Conservation (phyloP, 2,797 vertebrate genomes). For the Myiotriccus ornatus region DNA sequence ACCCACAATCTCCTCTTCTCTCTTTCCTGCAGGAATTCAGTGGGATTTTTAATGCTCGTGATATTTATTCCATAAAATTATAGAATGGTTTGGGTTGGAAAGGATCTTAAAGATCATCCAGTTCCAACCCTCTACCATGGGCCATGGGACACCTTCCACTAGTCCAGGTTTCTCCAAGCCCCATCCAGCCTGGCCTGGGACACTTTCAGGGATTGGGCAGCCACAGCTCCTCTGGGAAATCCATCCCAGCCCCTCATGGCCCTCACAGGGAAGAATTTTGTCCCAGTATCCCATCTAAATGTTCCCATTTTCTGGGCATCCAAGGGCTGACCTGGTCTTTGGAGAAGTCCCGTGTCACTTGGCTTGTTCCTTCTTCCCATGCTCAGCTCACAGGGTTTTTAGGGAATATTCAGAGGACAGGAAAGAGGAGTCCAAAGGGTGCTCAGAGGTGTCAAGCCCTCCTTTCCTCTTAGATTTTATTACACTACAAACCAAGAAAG, state of each 20-base stretch:
- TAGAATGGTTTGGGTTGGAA: neutral
- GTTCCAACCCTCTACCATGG: neutral
- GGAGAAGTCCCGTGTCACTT: neutral
- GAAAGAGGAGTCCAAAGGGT: neutral
- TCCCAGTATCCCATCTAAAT: neutral
- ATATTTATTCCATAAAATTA: neutral
- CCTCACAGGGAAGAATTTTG: neutral
- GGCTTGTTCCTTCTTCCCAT: neutral
- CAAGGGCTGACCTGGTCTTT: neutral
- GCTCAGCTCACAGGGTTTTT: neutral
- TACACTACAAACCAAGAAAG: neutral
- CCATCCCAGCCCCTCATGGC: fast-evolving
- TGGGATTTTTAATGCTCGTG: neutral
- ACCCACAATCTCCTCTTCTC: neutral
- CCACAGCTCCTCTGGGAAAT: neutral
- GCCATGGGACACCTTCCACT: neutral
- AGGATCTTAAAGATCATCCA: fast-evolving
- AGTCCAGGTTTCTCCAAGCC: neutral
- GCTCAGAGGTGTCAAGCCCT: neutral
- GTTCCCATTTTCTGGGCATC: neutral
- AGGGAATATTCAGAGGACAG: neutral
- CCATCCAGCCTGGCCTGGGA: fast-evolving
- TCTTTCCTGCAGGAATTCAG: neutral
- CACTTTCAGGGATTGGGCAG: neutral
- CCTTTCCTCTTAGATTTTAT: neutral